Percentiles rank a stretch among this genome's conserved stretches.
These are phyloP conservation scores for Archilochus colubris DNA, from an alignment of 2,113 vertebrate species.

Conservation along the genomic window DNA sequence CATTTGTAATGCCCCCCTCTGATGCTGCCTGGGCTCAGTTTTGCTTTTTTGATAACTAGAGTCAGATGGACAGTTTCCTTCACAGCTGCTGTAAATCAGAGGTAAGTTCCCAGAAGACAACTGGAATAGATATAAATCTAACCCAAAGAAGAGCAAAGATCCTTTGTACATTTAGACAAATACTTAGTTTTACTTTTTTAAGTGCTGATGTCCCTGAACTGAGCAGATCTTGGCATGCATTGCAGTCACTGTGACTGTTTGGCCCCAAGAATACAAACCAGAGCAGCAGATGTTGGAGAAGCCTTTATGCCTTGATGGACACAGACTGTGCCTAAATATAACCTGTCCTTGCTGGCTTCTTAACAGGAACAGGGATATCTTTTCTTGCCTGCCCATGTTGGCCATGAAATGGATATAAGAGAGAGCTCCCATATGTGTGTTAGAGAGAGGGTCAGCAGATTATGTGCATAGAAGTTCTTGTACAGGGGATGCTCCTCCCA, in stretches of 20 bases:
- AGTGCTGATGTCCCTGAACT: neutral
- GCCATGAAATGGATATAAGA: neutral
- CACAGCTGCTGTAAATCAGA: neutral
- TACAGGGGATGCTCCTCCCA: neutral
- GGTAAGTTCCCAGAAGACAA: neutral
- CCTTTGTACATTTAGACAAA: neutral
- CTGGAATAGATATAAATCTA: neutral
- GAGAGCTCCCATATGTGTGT: fast-evolving
- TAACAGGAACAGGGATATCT: neutral
- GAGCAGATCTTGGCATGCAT: neutral
- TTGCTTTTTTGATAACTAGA: constrained; percentile 27
- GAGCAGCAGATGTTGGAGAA: neutral
- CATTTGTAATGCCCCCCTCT: constrained; percentile 17
- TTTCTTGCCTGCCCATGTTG: neutral
- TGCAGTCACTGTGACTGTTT: neutral
- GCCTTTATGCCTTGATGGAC: neutral
- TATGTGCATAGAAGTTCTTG: neutral
- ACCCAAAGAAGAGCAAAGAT: neutral
- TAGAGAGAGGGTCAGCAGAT: neutral
- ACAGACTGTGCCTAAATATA: neutral
- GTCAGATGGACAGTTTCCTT: constrained; percentile 31
- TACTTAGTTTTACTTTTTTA: neutral
- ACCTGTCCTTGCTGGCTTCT: neutral
- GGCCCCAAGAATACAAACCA: neutral
- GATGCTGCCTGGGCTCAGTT: neutral